A percentile compares a stretch with the other conserved stretches of the same genome.
Evolutionary conservation across 2,797 vertebrate genomes (phyloP).

Genomic region (Enteromius trimaculatus): DNA sequence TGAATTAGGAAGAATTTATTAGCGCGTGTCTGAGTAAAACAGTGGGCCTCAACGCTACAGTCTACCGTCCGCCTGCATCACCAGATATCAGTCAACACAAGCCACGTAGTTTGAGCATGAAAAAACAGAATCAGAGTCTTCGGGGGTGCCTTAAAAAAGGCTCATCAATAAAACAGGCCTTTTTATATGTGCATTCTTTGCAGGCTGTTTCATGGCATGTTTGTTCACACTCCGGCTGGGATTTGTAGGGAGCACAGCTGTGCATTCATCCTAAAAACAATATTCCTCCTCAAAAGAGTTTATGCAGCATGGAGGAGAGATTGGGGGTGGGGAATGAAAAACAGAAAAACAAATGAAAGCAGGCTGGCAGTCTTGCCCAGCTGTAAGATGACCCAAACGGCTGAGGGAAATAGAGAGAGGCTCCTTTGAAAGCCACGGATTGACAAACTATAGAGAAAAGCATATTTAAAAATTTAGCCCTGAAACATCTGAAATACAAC

Average conservation of each 20-base stretch:
- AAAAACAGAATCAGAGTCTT: slow-evolving; percentile 74
- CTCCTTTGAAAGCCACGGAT: neutral
- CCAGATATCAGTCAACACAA: slow-evolving; percentile 57
- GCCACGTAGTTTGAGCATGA: slow-evolving; percentile 41
- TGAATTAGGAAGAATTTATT: slow-evolving; percentile 99
- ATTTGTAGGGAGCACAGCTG: slow-evolving; percentile 75
- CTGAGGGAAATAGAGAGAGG: slow-evolving; percentile 32
- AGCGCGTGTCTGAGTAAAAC: slow-evolving; percentile 80
- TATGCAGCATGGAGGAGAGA: slow-evolving; percentile 48
- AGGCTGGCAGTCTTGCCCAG: slow-evolving; percentile 43
- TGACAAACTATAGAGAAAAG: slow-evolving; percentile 14
- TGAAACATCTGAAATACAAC: slow-evolving; percentile 21
- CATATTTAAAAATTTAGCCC: slow-evolving; percentile 39
- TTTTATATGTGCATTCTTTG: slow-evolving; percentile 79
- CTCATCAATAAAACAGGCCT: slow-evolving; percentile 85
- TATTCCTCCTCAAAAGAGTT: slow-evolving; percentile 67
- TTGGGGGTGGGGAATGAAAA: neutral
- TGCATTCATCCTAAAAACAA: slow-evolving; percentile 79
- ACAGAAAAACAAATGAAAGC: slow-evolving; percentile 32
- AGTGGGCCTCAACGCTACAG: slow-evolving; percentile 30
- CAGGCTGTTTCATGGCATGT: slow-evolving; percentile 76
- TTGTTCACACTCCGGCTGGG: slow-evolving; percentile 78
- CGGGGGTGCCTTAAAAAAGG: slow-evolving; percentile 63
- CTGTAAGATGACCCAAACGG: slow-evolving; percentile 50
- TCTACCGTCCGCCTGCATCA: slow-evolving; percentile 48